Conservation (phyloP, 2,113 vertebrate species). For the Pterocles orientalis region DNA sequence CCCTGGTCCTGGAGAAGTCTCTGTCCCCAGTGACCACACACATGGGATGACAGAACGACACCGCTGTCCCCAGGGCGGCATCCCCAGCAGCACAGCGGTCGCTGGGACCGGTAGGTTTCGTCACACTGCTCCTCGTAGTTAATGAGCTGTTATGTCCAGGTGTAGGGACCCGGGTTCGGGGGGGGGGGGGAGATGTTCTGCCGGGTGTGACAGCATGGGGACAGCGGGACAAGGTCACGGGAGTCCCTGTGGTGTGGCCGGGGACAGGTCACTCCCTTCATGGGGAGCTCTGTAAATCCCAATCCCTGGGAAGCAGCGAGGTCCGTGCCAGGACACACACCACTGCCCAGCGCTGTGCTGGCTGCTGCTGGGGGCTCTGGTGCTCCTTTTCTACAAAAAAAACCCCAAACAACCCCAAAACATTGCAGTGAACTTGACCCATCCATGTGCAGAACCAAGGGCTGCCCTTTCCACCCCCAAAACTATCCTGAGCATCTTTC, state of each 20-base stretch:
- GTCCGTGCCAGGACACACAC: neutral
- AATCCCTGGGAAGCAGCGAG: accelerated
- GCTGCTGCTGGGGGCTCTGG: neutral
- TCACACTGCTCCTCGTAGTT: accelerated
- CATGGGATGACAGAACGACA: accelerated
- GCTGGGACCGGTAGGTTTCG: neutral
- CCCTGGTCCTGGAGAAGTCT: neutral
- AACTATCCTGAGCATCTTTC: neutral
- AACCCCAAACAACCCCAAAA: neutral
- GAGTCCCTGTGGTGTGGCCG: accelerated
- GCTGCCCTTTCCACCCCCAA: neutral
- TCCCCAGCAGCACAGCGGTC: accelerated
- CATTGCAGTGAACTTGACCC: neutral
- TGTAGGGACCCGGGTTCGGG: accelerated
- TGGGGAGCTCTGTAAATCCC: neutral
- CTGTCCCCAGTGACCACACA: accelerated
- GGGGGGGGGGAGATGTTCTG: neutral
- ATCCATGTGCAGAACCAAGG: neutral
- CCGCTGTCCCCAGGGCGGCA: accelerated
- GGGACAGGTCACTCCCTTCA: neutral
- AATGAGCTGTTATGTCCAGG: accelerated
- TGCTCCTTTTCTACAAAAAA: neutral
- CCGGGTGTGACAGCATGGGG: neutral
- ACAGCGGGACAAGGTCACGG: accelerated
- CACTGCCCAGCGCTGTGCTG: neutral